Evolutionary conservation across 2,113 vertebrate genomes (phyloP).

Genomic region (Speoplatyrhinus poulsoni): DNA sequence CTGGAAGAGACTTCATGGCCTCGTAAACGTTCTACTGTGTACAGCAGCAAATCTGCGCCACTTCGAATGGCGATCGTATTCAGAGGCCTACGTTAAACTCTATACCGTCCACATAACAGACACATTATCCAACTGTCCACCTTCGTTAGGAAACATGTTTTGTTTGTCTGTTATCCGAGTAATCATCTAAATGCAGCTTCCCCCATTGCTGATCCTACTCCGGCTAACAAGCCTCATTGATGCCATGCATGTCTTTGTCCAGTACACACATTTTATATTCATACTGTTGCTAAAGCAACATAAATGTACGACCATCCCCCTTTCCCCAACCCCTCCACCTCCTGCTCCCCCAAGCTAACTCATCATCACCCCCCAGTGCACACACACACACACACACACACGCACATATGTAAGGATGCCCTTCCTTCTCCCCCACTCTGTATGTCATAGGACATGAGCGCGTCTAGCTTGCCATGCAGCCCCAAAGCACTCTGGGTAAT

Average conservation of each 20-base stretch:
- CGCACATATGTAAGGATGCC: constrained; percentile 13
- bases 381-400: constrained; percentile 11
- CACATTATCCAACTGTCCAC: neutral
- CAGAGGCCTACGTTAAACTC: neutral
- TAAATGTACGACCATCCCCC: constrained; percentile 29
- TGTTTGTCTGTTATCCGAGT: constrained; percentile 27
- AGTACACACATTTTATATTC: constrained; percentile 33
- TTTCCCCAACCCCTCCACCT: constrained; percentile 37
- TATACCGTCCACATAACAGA: neutral
- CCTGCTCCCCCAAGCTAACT: constrained; percentile 2
- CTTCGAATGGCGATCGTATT: neutral
- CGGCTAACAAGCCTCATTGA: constrained; percentile 10
- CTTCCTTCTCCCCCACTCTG: constrained; percentile 45
- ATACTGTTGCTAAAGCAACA: constrained; percentile 44
- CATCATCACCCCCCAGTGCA: constrained; percentile 19
- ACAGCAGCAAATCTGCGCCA: neutral
- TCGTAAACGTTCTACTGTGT: neutral
- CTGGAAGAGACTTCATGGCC: neutral
- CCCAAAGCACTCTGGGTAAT: constrained; percentile 76
- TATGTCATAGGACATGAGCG: constrained; percentile 70
- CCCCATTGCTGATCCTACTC: constrained; percentile 1
- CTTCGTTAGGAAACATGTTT: constrained; percentile 10
- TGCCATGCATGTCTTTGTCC: constrained; percentile 50
- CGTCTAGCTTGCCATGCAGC: constrained; percentile 66
- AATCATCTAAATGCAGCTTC: constrained; percentile 48